Evolutionary conservation across 2,888 invertebrate genomes (phyloP).

Genomic region (Lasioglossum lativentre): DNA sequence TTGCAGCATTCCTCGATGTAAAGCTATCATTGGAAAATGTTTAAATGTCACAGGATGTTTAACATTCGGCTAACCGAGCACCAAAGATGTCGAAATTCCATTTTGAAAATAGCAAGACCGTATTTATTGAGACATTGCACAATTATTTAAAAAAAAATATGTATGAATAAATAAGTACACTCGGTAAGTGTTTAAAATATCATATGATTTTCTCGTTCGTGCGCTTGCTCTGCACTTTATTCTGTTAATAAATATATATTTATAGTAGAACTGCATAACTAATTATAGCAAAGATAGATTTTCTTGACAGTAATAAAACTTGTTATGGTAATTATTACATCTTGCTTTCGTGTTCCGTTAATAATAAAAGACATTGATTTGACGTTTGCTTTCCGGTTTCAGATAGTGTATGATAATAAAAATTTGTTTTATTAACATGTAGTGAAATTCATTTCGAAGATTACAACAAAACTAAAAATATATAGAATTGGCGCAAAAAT

Average conservation of each 20-base stretch:
- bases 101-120: no score
- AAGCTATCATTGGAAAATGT: background rate
- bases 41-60: background rate
- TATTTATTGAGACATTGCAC: background rate
- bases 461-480: no score
- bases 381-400: background rate
- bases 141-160: background rate
- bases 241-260: background rate
- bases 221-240: background rate
- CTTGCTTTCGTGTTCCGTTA: background rate
- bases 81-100: background rate
- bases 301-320: background rate
- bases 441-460: background rate
- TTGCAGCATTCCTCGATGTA: background rate
- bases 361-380: background rate
- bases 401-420: background rate
- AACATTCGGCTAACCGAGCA: background rate
- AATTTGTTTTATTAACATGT: background rate
- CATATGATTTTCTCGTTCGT: background rate
- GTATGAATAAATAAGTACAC: background rate
- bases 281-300: slow-evolving; percentile 1
- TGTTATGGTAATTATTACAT: background rate
- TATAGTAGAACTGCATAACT: background rate
- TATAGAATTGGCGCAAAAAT: no score
- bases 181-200: background rate